Conservation (phyloP, 1,140 invertebrate genomes). For the Heliconius congener region DNA sequence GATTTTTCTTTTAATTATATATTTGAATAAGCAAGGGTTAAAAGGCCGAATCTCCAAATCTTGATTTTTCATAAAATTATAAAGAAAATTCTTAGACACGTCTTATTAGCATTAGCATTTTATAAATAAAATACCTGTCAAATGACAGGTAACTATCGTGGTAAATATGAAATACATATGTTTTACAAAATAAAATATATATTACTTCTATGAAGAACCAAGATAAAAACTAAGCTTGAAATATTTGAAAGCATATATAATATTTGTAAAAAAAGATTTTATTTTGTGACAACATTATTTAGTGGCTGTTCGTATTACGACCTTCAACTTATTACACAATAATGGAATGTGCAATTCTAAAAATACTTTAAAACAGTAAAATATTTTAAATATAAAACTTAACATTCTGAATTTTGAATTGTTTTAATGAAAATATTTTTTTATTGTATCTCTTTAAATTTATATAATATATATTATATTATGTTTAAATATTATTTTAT, state of each 20-base stretch:
- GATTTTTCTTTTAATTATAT: neutral
- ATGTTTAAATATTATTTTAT: too few species aligned
- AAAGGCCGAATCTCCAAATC: constrained; percentile 12
- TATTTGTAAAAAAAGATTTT: neutral
- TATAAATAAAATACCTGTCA: too few species aligned
- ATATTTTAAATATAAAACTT: too few species aligned
- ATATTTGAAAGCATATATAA: constrained; percentile 12
- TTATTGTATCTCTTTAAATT: too few species aligned
- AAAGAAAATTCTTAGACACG: neutral
- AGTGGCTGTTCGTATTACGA: constrained; percentile 1
- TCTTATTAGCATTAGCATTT: too few species aligned
- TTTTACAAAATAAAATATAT: constrained; percentile 5
- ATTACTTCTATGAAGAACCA: constrained; percentile 17
- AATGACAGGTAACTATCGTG: too few species aligned
- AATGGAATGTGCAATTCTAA: neutral
- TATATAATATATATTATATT: too few species aligned
- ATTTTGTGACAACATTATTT: neutral
- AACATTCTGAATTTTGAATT: too few species aligned
- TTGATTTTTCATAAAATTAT: constrained; percentile 19
- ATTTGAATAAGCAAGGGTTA: constrained; percentile 12
- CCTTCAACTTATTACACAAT: neutral
- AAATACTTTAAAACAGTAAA: neutral
- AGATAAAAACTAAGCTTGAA: constrained; percentile 4
- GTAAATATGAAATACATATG: neutral
- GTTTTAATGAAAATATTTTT: too few species aligned